phyloP scores from a whole-genome alignment of 2,888 invertebrate species.

The Agrenia bidenticulata region DNA sequence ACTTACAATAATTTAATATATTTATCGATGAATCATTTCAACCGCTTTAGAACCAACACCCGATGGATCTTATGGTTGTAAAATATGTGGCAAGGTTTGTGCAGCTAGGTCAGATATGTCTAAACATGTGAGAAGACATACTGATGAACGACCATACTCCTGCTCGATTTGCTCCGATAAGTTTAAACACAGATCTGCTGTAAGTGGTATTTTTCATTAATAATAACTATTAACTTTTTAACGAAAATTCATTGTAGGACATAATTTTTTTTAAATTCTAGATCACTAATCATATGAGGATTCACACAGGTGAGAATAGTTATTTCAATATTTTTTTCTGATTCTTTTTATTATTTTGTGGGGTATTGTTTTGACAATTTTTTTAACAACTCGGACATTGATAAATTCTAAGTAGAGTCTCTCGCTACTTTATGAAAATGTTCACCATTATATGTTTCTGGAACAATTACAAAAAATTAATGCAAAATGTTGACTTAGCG shows the following conservation, averaged over 20 bases:
- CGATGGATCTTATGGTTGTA: constrained; percentile 27
- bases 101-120: constrained; percentile 27
- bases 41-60: constrained; percentile 14
- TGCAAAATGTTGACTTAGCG: no score
- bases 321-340: background rate
- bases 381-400: no score
- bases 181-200: constrained; percentile 29
- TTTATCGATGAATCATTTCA: background rate
- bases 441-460: no score
- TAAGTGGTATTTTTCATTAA: constrained; percentile 2
- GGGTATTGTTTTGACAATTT: no score
- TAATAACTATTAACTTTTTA: constrained; percentile 18
- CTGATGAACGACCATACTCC: constrained; percentile 28
- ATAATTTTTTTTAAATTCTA: background rate
- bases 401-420: no score
- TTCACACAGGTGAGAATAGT: constrained; percentile 14
- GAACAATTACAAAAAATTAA: no score
- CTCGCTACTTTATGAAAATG: no score
- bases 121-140: constrained; percentile 29
- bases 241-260: constrained; percentile 20
- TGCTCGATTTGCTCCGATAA: constrained; percentile 25
- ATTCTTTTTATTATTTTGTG: background rate
- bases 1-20: background rate
- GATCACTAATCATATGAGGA: constrained; percentile 28
- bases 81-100: constrained; percentile 30